phyloP scores from a whole-genome alignment of 2,113 vertebrate genomes.

The Nycticryphes semicollaris region DNA sequence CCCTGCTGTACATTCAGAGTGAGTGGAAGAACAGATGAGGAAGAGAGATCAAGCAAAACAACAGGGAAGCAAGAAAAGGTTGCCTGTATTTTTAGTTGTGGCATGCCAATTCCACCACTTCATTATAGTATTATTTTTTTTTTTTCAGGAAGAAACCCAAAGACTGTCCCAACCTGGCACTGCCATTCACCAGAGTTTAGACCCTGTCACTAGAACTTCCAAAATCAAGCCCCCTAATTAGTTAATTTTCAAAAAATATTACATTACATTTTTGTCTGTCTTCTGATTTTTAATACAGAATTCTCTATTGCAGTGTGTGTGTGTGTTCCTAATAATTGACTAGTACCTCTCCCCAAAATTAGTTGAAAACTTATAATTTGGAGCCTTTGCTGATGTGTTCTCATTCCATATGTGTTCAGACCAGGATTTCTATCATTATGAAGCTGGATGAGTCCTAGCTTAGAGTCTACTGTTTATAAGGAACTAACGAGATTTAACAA shows the following conservation, averaged over 20 bases:
- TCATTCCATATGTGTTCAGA: background rate
- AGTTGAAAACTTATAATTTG: background rate
- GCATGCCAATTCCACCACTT: background rate
- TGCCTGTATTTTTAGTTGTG: background rate
- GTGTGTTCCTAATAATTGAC: background rate
- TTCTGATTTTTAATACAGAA: background rate
- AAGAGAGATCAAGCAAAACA: background rate
- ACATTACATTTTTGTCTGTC: background rate
- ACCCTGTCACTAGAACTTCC: background rate
- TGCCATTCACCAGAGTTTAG: background rate
- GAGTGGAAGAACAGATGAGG: background rate
- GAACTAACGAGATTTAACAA: background rate
- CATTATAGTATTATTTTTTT: background rate
- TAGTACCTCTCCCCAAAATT: background rate
- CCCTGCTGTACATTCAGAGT: background rate
- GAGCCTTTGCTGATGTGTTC: background rate
- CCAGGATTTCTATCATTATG: background rate
- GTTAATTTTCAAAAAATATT: background rate
- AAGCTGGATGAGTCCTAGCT: background rate
- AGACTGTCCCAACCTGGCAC: background rate
- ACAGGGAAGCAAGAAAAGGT: background rate
- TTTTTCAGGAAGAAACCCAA: background rate
- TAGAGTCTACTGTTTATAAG: background rate
- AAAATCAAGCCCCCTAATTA: background rate
- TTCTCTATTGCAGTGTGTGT: background rate